Conservation (phyloP, 2,797 vertebrate genomes). For the Muscicapa striata region DNA sequence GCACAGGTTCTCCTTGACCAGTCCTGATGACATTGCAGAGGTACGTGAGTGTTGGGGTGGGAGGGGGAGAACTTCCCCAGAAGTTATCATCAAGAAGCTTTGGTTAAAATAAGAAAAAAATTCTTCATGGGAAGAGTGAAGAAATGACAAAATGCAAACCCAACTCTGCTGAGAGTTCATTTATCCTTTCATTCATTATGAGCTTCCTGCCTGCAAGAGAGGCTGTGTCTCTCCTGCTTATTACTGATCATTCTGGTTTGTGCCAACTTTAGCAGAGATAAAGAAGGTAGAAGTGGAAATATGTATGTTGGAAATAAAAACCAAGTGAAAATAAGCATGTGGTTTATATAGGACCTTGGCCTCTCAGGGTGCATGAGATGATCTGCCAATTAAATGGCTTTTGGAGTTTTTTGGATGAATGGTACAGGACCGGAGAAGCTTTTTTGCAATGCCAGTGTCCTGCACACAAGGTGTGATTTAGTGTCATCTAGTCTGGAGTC, state of each 20-base stretch:
- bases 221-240: not conserved
- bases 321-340: not conserved
- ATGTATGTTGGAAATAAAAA: not conserved
- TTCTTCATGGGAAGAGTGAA: not conserved
- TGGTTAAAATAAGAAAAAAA: not conserved
- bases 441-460: not conserved
- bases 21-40: slow-evolving; percentile 92
- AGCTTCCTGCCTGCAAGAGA: not conserved
- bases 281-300: not conserved
- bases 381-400: not conserved
- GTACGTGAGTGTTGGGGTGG: slow-evolving; percentile 61
- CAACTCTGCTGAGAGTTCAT: not conserved
- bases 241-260: not conserved
- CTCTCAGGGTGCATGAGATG: not conserved
- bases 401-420: not conserved
- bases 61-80: not conserved
- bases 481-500: not conserved
- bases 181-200: not conserved
- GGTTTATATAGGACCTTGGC: not conserved
- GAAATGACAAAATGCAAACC: not conserved
- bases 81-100: not conserved
- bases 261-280: not conserved
- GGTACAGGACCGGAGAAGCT: not conserved
- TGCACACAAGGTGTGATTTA: not conserved
- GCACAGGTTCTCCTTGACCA: slow-evolving; percentile 94